A percentile compares a stretch with the other conserved stretches of the same genome.
Conservation (phyloP, 2,113 vertebrate species). For the Boleophthalmus pectinirostris region DNA sequence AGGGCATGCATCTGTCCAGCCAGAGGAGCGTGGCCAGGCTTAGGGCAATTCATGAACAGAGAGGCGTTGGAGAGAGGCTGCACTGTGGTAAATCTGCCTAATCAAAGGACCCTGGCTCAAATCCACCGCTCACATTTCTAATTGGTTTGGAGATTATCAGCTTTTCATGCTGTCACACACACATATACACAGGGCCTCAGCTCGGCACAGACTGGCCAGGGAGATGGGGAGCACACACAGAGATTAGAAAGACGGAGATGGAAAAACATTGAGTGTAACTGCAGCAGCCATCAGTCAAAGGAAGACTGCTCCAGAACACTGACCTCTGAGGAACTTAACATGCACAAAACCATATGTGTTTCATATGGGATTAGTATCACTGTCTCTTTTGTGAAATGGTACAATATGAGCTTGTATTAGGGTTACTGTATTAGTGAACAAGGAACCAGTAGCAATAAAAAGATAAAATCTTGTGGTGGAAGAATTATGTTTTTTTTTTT, state of each 20-base stretch:
- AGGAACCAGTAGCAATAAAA: not conserved
- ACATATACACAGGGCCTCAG: not conserved
- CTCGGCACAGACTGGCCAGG: conserved; percentile 37
- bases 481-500: no score
- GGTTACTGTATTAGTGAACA: not conserved
- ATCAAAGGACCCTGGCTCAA: conserved; percentile 73
- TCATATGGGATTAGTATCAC: not conserved
- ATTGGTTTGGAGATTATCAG: conserved; percentile 78
- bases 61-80: conserved; percentile 38
- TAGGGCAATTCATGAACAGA: conserved; percentile 40
- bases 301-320: not conserved
- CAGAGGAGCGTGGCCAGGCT: conserved; percentile 19
- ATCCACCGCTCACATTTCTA: conserved; percentile 75
- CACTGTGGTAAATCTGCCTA: conserved; percentile 67
- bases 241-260: conserved; percentile 48
- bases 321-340: not conserved
- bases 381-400: not conserved
- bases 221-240: conserved; percentile 45
- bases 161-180: conserved; percentile 62
- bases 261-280: conserved; percentile 41
- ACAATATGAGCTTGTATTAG: not conserved
- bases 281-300: conserved; percentile 8
- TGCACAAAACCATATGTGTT: not conserved
- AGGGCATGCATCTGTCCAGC: conserved; percentile 26
- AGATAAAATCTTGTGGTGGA: not conserved